These are phyloP conservation scores for Colinus virginianus DNA, from an alignment of 2,113 vertebrate species.

Conservation along the genomic window DNA sequence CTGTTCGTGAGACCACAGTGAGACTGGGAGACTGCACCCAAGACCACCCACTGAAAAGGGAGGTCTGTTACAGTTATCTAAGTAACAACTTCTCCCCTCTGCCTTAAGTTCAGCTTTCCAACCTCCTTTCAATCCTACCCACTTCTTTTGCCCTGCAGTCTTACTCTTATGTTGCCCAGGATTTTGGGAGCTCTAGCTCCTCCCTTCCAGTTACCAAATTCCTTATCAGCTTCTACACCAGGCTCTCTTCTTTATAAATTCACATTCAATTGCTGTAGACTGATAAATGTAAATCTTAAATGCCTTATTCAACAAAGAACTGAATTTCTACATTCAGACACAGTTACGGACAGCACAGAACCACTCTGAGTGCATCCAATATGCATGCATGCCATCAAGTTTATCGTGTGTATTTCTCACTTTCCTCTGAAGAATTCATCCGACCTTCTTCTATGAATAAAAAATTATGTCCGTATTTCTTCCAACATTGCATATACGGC, in stretches of 20 bases:
- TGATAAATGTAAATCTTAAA: background rate
- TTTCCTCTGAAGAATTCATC: background rate
- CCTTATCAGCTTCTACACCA: background rate
- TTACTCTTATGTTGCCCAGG: background rate
- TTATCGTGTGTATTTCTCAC: background rate
- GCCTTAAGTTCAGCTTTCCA: background rate
- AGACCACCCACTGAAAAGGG: rapidly evolving
- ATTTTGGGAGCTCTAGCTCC: background rate
- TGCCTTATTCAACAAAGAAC: background rate
- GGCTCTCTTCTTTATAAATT: background rate
- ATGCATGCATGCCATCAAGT: background rate
- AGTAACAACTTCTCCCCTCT: background rate
- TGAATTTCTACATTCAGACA: background rate
- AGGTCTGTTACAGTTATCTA: background rate
- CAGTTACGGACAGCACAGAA: background rate
- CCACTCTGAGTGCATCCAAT: background rate
- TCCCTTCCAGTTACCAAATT: background rate
- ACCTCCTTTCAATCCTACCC: background rate
- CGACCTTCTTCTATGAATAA: background rate
- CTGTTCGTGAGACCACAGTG: background rate
- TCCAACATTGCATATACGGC: background rate
- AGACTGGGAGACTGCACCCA: background rate
- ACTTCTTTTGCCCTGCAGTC: background rate
- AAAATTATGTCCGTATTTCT: background rate
- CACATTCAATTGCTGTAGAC: background rate